Percentiles rank a stretch among this genome's conserved stretches.
Conservation (phyloP, 1,140 invertebrate genomes). For the Patella vulgata region DNA sequence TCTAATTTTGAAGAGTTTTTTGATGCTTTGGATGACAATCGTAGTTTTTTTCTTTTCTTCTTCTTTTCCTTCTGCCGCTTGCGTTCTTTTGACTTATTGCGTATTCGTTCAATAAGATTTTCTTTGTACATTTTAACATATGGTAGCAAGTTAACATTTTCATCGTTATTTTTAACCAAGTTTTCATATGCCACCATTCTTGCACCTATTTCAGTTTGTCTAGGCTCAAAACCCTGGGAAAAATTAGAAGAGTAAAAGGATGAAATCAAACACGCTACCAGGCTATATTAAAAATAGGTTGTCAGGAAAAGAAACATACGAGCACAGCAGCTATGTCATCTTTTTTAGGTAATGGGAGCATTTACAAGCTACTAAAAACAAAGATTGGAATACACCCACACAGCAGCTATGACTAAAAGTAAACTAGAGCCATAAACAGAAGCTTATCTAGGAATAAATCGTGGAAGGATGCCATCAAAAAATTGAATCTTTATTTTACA, state of each 20-base stretch:
- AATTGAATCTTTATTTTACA: no score
- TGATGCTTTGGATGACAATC: not conserved
- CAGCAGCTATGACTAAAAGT: no score
- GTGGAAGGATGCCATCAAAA: no score
- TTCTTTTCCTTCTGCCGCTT: conserved; percentile 8
- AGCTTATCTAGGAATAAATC: no score
- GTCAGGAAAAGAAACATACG: no score
- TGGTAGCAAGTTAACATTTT: conserved; percentile 79
- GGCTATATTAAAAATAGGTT: no score
- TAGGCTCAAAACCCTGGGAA: conserved; percentile 85
- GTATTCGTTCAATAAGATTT: conserved; percentile 5
- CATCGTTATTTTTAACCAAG: conserved; percentile 78
- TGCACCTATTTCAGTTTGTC: conserved; percentile 82
- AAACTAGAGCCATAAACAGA: no score
- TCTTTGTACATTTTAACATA: conserved; percentile 58
- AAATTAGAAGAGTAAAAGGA: conserved; percentile 25
- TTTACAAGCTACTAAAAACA: no score
- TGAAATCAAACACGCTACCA: not conserved
- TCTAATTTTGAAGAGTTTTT: conserved; percentile 17
- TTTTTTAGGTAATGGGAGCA: no score
- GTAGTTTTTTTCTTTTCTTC: conserved; percentile 20
- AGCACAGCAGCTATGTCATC: no score
- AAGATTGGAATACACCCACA: no score
- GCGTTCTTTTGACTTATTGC: conserved; percentile 13
- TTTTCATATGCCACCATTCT: conserved; percentile 85